Evolutionary conservation across 1,140 invertebrate genomes (phyloP).

Genomic region (Steinernema khuongi): DNA sequence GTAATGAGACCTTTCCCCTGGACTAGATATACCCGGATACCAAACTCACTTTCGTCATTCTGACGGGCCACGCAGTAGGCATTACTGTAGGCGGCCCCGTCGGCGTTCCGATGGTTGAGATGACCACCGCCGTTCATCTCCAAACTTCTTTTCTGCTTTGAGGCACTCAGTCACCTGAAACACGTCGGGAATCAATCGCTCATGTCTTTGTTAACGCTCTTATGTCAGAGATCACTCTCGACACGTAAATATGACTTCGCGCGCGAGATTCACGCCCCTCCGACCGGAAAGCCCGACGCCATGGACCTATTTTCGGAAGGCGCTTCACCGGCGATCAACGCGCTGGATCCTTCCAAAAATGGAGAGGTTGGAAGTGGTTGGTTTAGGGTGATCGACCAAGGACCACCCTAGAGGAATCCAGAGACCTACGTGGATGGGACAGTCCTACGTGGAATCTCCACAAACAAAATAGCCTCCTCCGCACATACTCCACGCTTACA

Average conservation of each 20-base stretch:
- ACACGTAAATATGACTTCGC: background rate
- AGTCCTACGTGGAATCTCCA: no score
- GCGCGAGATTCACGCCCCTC: background rate
- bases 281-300: background rate
- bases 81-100: background rate
- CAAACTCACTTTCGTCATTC: conserved; percentile 2
- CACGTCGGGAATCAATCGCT: background rate
- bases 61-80: background rate
- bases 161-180: background rate
- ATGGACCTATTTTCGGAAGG: background rate
- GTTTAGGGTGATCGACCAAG: no score
- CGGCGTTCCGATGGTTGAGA: background rate
- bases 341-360: no score
- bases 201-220: background rate
- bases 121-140: conserved; percentile 11
- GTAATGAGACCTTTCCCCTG: no score
- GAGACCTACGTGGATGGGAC: no score
- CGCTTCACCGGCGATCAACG: background rate
- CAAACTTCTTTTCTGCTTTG: background rate
- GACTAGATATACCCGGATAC: background rate
- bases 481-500: no score
- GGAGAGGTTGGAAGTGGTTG: no score
- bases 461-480: no score
- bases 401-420: no score
- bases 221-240: conserved; percentile 3